Percentiles rank a stretch among this genome's conserved stretches.
Evolutionary conservation across 2,797 vertebrate species (phyloP).

Genomic region (Buceros bicornis): DNA sequence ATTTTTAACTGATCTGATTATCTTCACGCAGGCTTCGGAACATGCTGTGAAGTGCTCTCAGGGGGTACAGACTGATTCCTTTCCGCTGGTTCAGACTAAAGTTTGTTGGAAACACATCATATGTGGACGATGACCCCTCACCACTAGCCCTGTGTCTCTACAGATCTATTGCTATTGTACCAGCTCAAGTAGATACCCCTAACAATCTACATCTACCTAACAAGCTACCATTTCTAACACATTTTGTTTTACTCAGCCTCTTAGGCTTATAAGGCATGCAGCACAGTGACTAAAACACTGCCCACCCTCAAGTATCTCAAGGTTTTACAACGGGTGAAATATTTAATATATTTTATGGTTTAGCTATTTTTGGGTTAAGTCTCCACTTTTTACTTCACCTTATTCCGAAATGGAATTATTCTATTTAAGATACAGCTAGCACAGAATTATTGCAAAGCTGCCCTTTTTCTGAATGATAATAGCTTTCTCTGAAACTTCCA

Average conservation of each 20-base stretch:
- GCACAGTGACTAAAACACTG: neutral
- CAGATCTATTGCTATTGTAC: neutral
- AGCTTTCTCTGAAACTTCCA: conserved; percentile 22
- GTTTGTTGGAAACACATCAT: neutral
- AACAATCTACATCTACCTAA: neutral
- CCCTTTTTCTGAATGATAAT: conserved; percentile 53
- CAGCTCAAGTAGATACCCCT: neutral
- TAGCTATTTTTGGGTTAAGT: conserved; percentile 9
- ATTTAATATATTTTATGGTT: conserved; percentile 15
- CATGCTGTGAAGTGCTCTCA: neutral
- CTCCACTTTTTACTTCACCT: neutral
- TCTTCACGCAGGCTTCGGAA: neutral
- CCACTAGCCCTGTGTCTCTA: neutral
- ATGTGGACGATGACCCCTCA: neutral
- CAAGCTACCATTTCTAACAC: neutral
- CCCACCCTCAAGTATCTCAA: neutral
- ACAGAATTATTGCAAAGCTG: conserved; percentile 23
- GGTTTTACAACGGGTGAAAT: neutral
- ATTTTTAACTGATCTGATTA: neutral
- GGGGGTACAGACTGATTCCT: neutral
- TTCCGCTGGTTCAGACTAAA: neutral
- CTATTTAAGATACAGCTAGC: conserved; percentile 21
- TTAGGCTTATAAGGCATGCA: neutral
- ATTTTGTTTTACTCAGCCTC: neutral
- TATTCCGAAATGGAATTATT: neutral